Base-by-base conservation (phyloP, 2,797 vertebrate species). In the Enteromius afrohamiltoni region DNA sequence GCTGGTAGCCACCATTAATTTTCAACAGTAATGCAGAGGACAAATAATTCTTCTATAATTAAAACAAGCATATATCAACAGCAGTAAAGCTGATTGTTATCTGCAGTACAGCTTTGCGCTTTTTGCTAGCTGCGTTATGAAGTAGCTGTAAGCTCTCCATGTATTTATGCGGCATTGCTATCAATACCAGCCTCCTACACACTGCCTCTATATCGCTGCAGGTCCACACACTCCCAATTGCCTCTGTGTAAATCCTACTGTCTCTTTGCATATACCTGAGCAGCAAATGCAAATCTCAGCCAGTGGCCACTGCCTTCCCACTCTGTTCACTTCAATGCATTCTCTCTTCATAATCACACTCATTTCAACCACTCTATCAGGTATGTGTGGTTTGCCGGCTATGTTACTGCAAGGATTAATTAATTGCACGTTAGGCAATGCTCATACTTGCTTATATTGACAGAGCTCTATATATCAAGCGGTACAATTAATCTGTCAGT, bases 101-200 rank as follows among this genome's bases (percentile, higher is more conserved):
- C 70, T 62, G 31, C 58, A 53, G 53, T 29, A 29, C 10, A n/a
- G 40, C n/a, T 42, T 45, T 51, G 73, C 19, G 1, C 26, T 55
- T 7, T 71, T 49, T 74, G 82, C 80, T 83, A 84, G 79, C 64
- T 70, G 79, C 26, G 23, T 82, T 79, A 60, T 78, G 67, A 86
- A 86, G 77, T 31, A 58, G 73, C 76, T 64, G 55, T 71, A 76
- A 85, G 83, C 83, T 83, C 83, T 88, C 75, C 26, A 65, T 83
- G 77, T 82, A 77, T 85, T 85, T 82, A 82, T 82, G 87, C 83
- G 13, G 83, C 70, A 67, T 80, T 80, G 79, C 86, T 87, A 87
- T 88, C 84, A 87, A 88, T 86, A 87, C 86, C 79, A 80, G 55
- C 86, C 87, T 87, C 87, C 87, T 84, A 87, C 84, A 82, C 84